Evolutionary conservation across 2,113 vertebrate genomes (phyloP).

Genomic region (Macquaria australasica): DNA sequence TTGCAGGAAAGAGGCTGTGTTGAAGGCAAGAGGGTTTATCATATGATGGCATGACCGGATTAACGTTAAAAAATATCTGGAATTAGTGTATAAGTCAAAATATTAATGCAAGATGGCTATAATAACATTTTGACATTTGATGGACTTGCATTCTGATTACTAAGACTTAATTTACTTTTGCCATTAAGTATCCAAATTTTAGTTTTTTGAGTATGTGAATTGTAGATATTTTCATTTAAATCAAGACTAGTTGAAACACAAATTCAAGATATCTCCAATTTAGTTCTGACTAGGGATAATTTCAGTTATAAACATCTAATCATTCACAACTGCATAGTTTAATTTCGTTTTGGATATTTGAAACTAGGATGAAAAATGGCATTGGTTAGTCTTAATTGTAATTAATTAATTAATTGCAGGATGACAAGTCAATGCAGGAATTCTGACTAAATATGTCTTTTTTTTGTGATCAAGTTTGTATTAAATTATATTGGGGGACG

Average conservation of each 20-base stretch:
- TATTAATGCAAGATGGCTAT: not conserved
- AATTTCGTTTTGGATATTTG: no score
- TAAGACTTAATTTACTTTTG: not conserved
- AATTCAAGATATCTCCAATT: not conserved
- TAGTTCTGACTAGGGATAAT: not conserved
- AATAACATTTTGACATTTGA: not conserved
- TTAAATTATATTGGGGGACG: not conserved
- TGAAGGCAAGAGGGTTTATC: not conserved
- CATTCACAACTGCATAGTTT: not conserved
- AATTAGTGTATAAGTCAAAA: not conserved
- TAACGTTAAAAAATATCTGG: not conserved
- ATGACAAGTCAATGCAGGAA: not conserved
- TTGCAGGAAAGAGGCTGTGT: conserved; percentile 25
- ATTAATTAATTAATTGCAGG: no score
- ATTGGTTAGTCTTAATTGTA: no score
- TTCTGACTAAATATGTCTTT: not conserved
- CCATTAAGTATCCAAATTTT: not conserved
- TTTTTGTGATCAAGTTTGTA: not conserved
- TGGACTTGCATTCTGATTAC: not conserved
- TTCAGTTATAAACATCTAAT: not conserved
- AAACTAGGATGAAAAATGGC: not conserved
- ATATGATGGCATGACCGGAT: not conserved
- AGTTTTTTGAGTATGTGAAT: not conserved
- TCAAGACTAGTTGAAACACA: not conserved
- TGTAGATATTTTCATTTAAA: not conserved